Percentiles rank a stretch among this genome's conserved stretches.
phyloP scores from a whole-genome alignment of 2,797 vertebrate genomes.

The Onychomys arenicola region DNA sequence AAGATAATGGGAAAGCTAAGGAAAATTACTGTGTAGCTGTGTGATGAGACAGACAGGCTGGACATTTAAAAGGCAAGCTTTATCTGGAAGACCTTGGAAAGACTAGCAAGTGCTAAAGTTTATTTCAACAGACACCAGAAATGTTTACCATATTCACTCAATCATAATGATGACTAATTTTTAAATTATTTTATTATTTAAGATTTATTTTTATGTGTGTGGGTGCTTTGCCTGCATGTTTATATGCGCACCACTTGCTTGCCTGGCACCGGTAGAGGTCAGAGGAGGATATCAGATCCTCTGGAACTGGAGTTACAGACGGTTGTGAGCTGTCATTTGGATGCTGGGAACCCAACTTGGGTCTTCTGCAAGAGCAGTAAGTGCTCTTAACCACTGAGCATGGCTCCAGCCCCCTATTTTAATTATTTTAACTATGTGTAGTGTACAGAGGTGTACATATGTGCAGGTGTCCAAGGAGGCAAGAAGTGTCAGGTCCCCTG shows the following conservation, averaged over 20 bases:
- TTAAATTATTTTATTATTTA: not conserved
- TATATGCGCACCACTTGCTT: not conserved
- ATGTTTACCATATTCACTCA: constrained; percentile 32
- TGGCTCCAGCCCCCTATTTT: not conserved
- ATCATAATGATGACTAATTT: constrained; percentile 21
- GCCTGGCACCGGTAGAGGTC: not conserved
- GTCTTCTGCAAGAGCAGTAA: not conserved
- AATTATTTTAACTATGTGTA: not conserved
- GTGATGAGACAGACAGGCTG: not conserved
- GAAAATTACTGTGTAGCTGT: constrained; percentile 40
- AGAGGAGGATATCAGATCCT: not conserved
- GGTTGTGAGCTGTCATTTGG: not conserved
- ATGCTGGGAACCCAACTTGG: not conserved
- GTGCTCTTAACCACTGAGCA: not conserved
- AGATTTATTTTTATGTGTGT: not conserved
- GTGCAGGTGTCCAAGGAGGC: not conserved
- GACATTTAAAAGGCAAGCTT: constrained; percentile 19
- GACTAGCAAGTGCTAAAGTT: constrained; percentile 26
- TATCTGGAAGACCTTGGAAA: constrained; percentile 43
- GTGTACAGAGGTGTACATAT: not conserved
- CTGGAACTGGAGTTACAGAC: not conserved
- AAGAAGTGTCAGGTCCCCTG: not conserved
- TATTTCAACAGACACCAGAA: constrained; percentile 40
- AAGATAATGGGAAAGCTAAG: constrained; percentile 61
- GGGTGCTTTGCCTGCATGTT: not conserved